phyloP scores from a whole-genome alignment of 2,888 invertebrate species.

The Pharmacophagus antenor region DNA sequence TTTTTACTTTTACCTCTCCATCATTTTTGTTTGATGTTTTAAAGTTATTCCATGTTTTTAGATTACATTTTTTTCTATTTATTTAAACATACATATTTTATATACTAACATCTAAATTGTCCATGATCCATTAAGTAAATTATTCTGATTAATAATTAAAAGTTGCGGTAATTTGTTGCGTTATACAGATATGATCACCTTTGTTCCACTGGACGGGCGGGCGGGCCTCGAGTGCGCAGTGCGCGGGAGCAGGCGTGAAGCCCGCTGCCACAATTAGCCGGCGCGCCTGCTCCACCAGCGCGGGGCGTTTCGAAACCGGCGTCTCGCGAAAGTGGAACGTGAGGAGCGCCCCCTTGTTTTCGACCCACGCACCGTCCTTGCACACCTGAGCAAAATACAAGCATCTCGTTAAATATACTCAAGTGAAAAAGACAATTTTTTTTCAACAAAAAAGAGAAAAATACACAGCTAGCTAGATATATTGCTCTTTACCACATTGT shows the following conservation, averaged over 20 bases:
- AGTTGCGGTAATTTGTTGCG: background rate
- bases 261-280: constrained; percentile 87
- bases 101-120: no score
- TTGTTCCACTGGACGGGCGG: constrained; percentile 96
- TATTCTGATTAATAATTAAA: no score
- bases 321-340: constrained; percentile 95
- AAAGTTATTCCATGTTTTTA: no score
- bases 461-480: no score
- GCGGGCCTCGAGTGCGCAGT: constrained; percentile 94
- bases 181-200: constrained; percentile 58
- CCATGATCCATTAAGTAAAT: no score
- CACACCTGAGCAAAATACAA: constrained; percentile 86
- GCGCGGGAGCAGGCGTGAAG: constrained; percentile 89
- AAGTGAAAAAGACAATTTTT: background rate
- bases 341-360: constrained; percentile 92
- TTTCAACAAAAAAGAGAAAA: no score
- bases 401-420: no score
- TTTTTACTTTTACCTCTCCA: no score
- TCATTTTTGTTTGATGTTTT: no score
- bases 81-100: no score
- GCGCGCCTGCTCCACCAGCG: constrained; percentile 86
- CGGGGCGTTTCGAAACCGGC: constrained; percentile 84
- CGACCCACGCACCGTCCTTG: constrained; percentile 94
- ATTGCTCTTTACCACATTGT: no score
- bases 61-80: no score